phyloP scores from a whole-genome alignment of 53 echinoderm and acorn worm species.

The Patiria pectinifera region DNA sequence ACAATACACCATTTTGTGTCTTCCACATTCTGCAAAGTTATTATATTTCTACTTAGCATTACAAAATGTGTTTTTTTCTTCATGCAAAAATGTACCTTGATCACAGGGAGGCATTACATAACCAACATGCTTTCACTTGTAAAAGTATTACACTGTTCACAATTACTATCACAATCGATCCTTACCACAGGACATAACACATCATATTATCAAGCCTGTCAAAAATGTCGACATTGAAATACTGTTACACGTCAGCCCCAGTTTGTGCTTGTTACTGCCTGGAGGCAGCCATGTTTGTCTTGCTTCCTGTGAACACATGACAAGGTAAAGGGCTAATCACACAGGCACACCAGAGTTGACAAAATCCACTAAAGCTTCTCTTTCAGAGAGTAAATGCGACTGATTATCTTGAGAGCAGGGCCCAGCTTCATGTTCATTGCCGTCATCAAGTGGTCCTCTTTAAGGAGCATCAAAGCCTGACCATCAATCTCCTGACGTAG shows the following conservation, averaged over 20 bases:
- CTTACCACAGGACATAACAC: not conserved
- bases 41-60: too few species aligned
- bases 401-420: conserved; percentile 95
- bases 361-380: conserved; percentile 50
- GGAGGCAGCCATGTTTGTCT: conserved; percentile 1
- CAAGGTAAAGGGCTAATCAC: not conserved
- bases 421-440: conserved; percentile 99
- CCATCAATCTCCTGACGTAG: conserved; percentile 96
- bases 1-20: too few species aligned
- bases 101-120: not conserved
- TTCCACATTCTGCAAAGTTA: too few species aligned
- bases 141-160: not conserved
- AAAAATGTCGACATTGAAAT: conserved; percentile 1
- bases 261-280: not conserved
- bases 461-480: conserved; percentile 94
- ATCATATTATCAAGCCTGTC: not conserved
- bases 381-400: conserved; percentile 82
- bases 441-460: conserved; percentile 98
- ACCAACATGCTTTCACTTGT: not conserved
- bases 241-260: not conserved
- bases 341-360: not conserved
- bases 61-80: too few species aligned
- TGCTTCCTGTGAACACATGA: not conserved
- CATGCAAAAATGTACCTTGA: not conserved
- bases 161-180: not conserved